Conservation (phyloP, 2,888 invertebrate genomes). For the Euspilapteryx auroguttella region DNA sequence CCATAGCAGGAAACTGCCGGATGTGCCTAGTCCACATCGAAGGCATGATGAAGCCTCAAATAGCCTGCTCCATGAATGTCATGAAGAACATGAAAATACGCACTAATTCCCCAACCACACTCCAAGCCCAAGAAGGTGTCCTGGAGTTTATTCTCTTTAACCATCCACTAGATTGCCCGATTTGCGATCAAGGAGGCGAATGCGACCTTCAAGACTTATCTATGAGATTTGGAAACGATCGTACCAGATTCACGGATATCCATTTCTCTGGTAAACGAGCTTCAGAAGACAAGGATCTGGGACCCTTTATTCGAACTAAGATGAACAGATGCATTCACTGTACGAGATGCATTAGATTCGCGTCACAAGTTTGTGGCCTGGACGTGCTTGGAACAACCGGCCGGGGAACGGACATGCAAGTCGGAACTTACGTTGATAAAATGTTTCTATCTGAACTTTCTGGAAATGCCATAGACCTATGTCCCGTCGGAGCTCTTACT, state of each 20-base stretch:
- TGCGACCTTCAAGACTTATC: constrained; percentile 96
- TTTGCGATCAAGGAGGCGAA: constrained; percentile 97
- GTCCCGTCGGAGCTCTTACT: constrained; percentile 97
- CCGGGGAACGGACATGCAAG: constrained; percentile 93
- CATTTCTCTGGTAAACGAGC: constrained; percentile 89
- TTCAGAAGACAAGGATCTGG: constrained; percentile 95
- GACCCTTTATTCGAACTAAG: constrained; percentile 93
- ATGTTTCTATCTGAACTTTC: constrained; percentile 95
- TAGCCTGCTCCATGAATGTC: constrained; percentile 98
- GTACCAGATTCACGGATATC: constrained; percentile 89
- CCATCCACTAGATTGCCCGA: constrained; percentile 98
- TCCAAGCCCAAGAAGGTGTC: constrained; percentile 71
- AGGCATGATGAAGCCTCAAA: constrained; percentile 92
- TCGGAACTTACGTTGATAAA: constrained; percentile 98
- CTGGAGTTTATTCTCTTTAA: constrained; percentile 97
- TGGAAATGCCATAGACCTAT: constrained; percentile 97
- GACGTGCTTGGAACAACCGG: constrained; percentile 94
- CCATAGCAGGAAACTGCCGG: constrained; percentile 97
- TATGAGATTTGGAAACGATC: constrained; percentile 95
- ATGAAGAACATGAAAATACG: constrained; percentile 96
- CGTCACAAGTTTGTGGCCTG: constrained; percentile 95
- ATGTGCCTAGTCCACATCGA: constrained; percentile 99
- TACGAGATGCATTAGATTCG: constrained; percentile 96
- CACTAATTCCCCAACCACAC: constrained; percentile 88
- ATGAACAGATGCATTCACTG: constrained; percentile 99